Evolutionary conservation across 2,888 invertebrate species (phyloP).

Genomic region (Dichetophora obliterata): DNA sequence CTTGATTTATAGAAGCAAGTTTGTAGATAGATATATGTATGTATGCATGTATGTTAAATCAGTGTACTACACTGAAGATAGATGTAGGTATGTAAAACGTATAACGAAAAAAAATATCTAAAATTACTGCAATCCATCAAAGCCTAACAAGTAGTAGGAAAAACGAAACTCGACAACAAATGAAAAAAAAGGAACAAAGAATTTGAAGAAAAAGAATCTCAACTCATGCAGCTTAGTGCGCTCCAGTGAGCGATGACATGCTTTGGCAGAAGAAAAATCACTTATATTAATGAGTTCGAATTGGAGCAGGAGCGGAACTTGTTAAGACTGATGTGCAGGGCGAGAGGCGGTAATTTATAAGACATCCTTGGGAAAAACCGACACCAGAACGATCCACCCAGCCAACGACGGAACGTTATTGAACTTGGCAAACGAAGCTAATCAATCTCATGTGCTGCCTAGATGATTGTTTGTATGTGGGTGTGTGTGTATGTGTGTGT

Average conservation of each 20-base stretch:
- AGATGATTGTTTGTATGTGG: background rate
- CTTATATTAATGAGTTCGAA: conserved; percentile 10
- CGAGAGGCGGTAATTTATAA: background rate
- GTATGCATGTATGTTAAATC: background rate
- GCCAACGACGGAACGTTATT: background rate
- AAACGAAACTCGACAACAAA: background rate
- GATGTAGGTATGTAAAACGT: background rate
- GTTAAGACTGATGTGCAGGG: background rate
- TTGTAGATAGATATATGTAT: background rate
- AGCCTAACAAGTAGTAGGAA: background rate
- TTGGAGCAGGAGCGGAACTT: background rate
- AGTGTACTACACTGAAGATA: too few species aligned
- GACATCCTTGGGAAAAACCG: background rate
- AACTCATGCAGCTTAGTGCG: background rate
- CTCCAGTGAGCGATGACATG: background rate
- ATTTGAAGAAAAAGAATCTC: background rate
- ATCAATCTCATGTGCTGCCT: conserved; percentile 7
- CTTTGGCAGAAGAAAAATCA: conserved; percentile 8
- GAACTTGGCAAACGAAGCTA: conserved; percentile 11
- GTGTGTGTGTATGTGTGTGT: background rate
- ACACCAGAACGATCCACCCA: background rate
- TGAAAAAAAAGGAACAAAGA: background rate
- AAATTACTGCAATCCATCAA: conserved; percentile 15
- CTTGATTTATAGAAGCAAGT: background rate
- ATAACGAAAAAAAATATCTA: background rate